Base-by-base conservation (phyloP, 2,797 vertebrate genomes). In the Sibirionetta formosa region DNA sequence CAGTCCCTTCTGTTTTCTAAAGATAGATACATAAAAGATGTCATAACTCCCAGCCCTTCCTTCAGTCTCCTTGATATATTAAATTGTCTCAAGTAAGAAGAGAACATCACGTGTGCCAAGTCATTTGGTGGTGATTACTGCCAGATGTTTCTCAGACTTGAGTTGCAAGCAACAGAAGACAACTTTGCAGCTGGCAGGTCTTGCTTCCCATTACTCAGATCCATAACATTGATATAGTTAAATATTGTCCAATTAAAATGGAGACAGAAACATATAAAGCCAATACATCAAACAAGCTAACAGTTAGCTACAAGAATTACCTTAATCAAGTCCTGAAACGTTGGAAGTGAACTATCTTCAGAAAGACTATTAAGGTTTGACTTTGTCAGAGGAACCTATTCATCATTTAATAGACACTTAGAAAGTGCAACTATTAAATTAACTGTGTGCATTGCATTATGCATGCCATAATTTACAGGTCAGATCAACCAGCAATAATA, bases 141-240 rank as follows among this genome's bases (percentile, higher is more conserved):
- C 71, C 93, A 76, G 26, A 33, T 85, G 54, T 36, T 65, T 61
- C 63, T 88, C 54, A 69, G 73, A 79, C 31, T 66, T 26, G 20
- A 64, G 14, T 40, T 87, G 38, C 70, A 61, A 72, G 50, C 17
- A 79, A 35, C 2, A 54, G 33, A 91, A 69, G 33, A 84, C 22
- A 81, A 14, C 20, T 61, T 69, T 26, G 36, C 58, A 89, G 40
- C 51, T 58, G 60, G 46, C 33, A 54, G 11, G 46, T 58, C 56
- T 88, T 90, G 76, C 82, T 73, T 66, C 19, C 27, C 63, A 79
- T 87, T 87, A 79, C 53, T 94, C 73, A 91, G 84, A 84, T 51
- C 54, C 70, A 51, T 63, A 57, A 50, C 23, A 33, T 69, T 91
- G 66, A 76, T 72, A 33, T 5, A 79, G 63, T 79, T 76, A 86